phyloP scores from a whole-genome alignment of 2,797 vertebrate genomes.

The Sphaeramia orbicularis region DNA sequence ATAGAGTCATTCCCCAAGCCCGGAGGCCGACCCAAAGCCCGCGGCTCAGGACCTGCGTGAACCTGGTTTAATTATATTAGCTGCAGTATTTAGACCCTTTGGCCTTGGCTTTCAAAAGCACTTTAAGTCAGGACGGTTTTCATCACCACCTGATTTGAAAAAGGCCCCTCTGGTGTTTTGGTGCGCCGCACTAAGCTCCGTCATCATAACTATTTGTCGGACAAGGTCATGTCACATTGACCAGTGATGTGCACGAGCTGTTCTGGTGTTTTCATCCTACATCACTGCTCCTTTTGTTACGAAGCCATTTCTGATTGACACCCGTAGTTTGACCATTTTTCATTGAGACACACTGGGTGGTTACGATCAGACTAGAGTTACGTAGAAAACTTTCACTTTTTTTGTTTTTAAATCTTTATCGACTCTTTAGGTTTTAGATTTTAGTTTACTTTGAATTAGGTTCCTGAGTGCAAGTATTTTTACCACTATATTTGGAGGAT shows the following conservation, averaged over 20 bases:
- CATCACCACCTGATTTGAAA: slow-evolving; percentile 75
- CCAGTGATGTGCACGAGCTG: slow-evolving; percentile 36
- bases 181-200: slow-evolving; percentile 53
- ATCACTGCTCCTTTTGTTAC: slow-evolving; percentile 49
- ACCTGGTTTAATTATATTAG: slow-evolving; percentile 79
- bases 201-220: slow-evolving; percentile 75
- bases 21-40: slow-evolving; percentile 65
- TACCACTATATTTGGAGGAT: too few relatives aligned
- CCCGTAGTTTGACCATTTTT: slow-evolving; percentile 31
- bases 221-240: slow-evolving; percentile 74
- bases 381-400: too few relatives aligned
- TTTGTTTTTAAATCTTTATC: too few relatives aligned
- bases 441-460: too few relatives aligned
- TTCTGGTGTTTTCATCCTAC: slow-evolving; percentile 49
- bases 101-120: slow-evolving; percentile 75
- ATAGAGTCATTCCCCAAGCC: slow-evolving; percentile 66
- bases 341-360: slow-evolving; percentile 59
- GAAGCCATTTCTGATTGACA: slow-evolving; percentile 59
- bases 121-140: slow-evolving; percentile 74
- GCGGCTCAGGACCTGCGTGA: slow-evolving; percentile 68
- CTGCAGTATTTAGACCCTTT: slow-evolving; percentile 73
- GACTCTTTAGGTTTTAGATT: too few relatives aligned
- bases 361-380: slow-evolving; percentile 27
- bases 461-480: too few relatives aligned
- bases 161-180: slow-evolving; percentile 51